Conservation (phyloP, 2,888 invertebrate species). For the Acrobeloides nanus region DNA sequence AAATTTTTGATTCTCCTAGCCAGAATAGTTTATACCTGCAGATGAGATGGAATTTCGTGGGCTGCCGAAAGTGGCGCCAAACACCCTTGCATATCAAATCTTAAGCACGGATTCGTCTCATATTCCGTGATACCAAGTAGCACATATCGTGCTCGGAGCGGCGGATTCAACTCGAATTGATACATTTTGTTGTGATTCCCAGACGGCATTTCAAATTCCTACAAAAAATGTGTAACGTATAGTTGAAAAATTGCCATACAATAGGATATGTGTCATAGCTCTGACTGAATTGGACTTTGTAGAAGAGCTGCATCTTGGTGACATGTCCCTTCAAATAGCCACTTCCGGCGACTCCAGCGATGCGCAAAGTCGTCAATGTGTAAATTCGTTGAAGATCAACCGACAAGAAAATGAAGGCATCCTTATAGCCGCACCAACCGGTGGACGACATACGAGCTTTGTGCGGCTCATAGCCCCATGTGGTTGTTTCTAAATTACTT, state of each 20-base stretch:
- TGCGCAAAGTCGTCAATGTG: constrained; percentile 60
- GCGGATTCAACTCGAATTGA: constrained; percentile 87
- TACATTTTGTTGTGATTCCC: constrained; percentile 85
- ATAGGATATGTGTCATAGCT: constrained; percentile 95
- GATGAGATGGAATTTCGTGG: constrained; percentile 47
- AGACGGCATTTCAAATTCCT: constrained; percentile 60
- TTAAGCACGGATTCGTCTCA: constrained; percentile 89
- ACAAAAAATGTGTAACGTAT: constrained; percentile 16
- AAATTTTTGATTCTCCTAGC: too few species aligned
- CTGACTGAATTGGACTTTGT: constrained; percentile 84
- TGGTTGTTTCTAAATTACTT: constrained; percentile 67
- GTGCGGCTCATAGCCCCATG: constrained; percentile 61
- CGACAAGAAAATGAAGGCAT: constrained; percentile 88
- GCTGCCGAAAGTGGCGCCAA: constrained; percentile 59
- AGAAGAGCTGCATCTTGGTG: constrained; percentile 91
- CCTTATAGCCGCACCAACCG: constrained; percentile 66
- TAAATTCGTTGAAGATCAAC: constrained; percentile 88
- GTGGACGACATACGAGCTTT: constrained; percentile 48
- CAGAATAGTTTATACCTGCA: constrained; percentile 30
- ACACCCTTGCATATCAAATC: constrained; percentile 91
- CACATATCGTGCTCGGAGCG: constrained; percentile 84
- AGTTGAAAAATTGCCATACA: constrained; percentile 27
- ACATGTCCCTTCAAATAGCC: constrained; percentile 67
- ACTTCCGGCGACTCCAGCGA: constrained; percentile 50
- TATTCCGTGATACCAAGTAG: constrained; percentile 90